Base-by-base conservation (phyloP, 2,888 invertebrate genomes). In the Holacanthella duospinosa region DNA sequence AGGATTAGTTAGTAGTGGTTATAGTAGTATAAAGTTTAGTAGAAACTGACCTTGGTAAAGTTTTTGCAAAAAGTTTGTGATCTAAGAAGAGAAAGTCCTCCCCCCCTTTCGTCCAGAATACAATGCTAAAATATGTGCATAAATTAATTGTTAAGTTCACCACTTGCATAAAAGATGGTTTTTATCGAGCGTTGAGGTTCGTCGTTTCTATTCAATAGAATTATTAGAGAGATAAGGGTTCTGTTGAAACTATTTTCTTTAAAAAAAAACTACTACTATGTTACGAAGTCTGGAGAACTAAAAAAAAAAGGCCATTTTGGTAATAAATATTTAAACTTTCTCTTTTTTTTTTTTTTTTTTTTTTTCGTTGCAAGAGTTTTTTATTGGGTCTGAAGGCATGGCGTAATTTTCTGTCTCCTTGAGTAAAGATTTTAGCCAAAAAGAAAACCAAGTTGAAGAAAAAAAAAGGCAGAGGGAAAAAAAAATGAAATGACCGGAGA, bases 81-180 rank as follows among this genome's bases (percentile, higher is more conserved):
- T 36, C 16, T 16, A 53, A n/a, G 25, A n/a, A 27, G 26, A 55
- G 9, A 25, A 55, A 55, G 26, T 55, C 25, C 55, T 6, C 19
- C 27, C 26, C 55, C 21, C 21, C 27, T 27, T 26, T 55, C 24
- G 25, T 25, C 9, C 55, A n/a, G 29, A 27, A 57, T 29, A 19
- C 6, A 27, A 29, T 28, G 21, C 57, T 57, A 57, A 57, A 57
- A 57, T 57, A 57, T 57, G 57, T 57, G 57, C 57, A 57, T 57
- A 57, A 27, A 57, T 57, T 57, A 57, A 57, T 57, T 57, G 57
- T 29, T 57, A 57, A 57, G 29, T 29, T 57, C 57, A 57, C 29
- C 29, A 57, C 57, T 57, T 57, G 57, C 57, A 57, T 57, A 57
- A 29, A 24, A 29, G 16, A 57, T 48, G 48, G 48, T 48, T n/a